Evolutionary conservation across 2,113 vertebrate species (phyloP), one percentile per base, ranked within the genome.

Genomic region (Ctenomys sociabilis): DNA sequence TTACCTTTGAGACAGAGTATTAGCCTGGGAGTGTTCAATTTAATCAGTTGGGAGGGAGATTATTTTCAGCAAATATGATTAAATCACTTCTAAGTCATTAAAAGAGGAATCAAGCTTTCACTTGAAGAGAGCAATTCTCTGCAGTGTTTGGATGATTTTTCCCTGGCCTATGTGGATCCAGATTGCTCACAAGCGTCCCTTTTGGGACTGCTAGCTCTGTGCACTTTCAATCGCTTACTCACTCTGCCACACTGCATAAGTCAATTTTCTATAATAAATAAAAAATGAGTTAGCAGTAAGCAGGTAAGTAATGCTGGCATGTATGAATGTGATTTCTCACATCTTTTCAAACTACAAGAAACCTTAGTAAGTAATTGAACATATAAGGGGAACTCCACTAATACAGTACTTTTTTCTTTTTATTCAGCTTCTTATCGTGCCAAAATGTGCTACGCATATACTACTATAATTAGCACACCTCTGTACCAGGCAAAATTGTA

Each of bases 101-200:
- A 54, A 70, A 59, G 63, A 80, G 14, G 13, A 0, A 3, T 57
- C 28, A 21, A 1, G 4, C 7, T 82, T 35, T 90, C 49, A 49
- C 3, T 26, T 26, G 26, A 91, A 72, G 16, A 26, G 11, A 43
- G 1, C 54, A 13, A 75, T 3, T 85, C 4, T 68, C 0, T 17
- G 24, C 2, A 24, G 5, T 35, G 28, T 9, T 64, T 2, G 30
- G 8, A 8, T 17, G 2, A 2, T 7, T 45, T 9, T 1, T n/a
- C 6, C 24, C 52, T 6, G n/a, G 35, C 2, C 22, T 66, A 5
- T 54, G 13, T 78, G 26, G 37, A 21, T 85, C 37, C 12, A 12
- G n/a, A 43, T 8, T 61, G 2, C 28, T 28, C 1, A 19, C 21
- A 5, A 1, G 35, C 9, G 5, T 68, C 2, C 7, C 26, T 7